Evolutionary conservation across 2,888 invertebrate species (phyloP), one percentile per base, ranked within the genome.

Genomic region (Nephrotoma appendiculata): DNA sequence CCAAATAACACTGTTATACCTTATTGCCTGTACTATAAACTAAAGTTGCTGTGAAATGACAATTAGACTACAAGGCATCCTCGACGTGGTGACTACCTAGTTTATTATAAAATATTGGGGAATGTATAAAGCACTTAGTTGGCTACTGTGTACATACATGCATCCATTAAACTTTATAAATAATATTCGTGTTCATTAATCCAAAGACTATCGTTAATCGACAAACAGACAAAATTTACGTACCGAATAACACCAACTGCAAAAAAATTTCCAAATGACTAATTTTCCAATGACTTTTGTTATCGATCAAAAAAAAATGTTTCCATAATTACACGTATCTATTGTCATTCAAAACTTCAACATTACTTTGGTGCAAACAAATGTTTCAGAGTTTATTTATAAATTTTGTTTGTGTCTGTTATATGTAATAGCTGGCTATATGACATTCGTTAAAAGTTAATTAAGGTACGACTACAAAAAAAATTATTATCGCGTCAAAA

Each of bases 391-490:
- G 12, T 41, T 42, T 83, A 12, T 43, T 43, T 42, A n/a, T 85
- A 85, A 43, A 42, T 42, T 85, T 19, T 85, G 42, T 85, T 85
- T 85, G 42, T 85, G 84, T 85, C 84, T 85, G 44, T 41, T 44
- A 44, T 48, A 48, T 31, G 31, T 31, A 31, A 31, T 19, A 19
- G 71, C 71, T 71, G 15, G 41, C 83, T 41, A 83, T 41, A 42
- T 84, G 84, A 42, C 84, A 84, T 84, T 84, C 84, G 84, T 84
- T 84, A 84, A 84, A 84, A 84, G 84, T 84, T 84, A 84, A 84
- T 84, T 84, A 84, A 84, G 84, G 84, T 42, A 83, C 41, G 41
- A 83, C 9, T 41, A 83, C 5, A 31, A 42, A 41, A n/a, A 42
- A 42, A 83, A 83, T 84, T 41, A 41, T 84, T 42, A 42, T 43